phyloP scores from a whole-genome alignment of 2,888 invertebrate genomes.

The Yponomeuta malinellus region DNA sequence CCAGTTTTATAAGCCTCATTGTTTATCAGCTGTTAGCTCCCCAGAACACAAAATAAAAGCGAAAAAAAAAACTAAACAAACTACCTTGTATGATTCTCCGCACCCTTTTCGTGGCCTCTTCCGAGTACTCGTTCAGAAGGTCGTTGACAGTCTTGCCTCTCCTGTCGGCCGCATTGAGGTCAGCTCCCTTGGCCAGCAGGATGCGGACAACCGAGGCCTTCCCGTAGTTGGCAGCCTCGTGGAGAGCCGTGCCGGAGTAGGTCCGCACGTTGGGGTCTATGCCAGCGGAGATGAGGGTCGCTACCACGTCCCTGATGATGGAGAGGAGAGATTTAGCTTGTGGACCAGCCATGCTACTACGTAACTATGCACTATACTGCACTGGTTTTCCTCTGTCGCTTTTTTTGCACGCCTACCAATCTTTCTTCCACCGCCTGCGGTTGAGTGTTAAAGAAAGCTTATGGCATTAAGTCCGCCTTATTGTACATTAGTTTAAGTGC shows the following conservation, averaged over 20 bases:
- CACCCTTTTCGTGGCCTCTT: slow-evolving; percentile 90
- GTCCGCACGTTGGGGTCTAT: slow-evolving; percentile 92
- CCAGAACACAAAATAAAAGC: too few species aligned
- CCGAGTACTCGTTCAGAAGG: slow-evolving; percentile 90
- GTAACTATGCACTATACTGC: too few species aligned
- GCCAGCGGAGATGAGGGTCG: slow-evolving; percentile 87
- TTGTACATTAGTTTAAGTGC: too few species aligned
- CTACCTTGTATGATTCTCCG: slow-evolving; percentile 89
- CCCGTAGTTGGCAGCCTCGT: slow-evolving; percentile 94
- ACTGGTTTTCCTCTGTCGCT: too few species aligned
- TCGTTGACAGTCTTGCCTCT: slow-evolving; percentile 91
- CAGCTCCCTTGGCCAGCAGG: slow-evolving; percentile 87
- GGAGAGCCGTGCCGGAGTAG: slow-evolving; percentile 91
- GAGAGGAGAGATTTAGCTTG: background rate
- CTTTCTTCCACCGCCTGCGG: too few species aligned
- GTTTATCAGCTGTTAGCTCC: too few species aligned
- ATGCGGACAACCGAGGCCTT: slow-evolving; percentile 91
- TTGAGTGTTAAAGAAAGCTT: too few species aligned
- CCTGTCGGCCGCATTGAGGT: slow-evolving; percentile 85
- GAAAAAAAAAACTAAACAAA: background rate
- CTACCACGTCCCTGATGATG: slow-evolving; percentile 83
- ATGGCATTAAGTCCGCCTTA: too few species aligned
- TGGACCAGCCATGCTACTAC: too few species aligned
- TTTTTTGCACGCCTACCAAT: too few species aligned
- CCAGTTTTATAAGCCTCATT: too few species aligned